These are phyloP conservation scores for Channallabes apus DNA, from an alignment of 2,797 vertebrate species.

Conservation along the genomic window DNA sequence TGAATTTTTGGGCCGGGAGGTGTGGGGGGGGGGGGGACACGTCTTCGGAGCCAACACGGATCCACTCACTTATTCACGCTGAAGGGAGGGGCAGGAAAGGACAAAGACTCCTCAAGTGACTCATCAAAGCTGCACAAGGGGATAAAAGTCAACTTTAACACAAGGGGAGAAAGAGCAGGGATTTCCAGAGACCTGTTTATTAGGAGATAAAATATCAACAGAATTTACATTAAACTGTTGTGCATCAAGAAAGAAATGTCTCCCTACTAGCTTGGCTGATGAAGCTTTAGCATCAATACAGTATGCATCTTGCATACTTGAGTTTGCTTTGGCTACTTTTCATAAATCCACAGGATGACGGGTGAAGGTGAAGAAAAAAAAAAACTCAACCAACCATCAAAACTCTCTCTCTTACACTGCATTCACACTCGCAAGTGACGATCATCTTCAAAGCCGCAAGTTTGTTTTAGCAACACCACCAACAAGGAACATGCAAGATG, in stretches of 20 bases:
- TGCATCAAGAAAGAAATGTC: background rate
- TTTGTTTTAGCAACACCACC: background rate
- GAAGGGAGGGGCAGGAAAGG: conserved; percentile 72
- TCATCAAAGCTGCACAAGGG: conserved; percentile 78
- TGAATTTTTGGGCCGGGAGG: conserved; percentile 44
- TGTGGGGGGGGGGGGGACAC: background rate
- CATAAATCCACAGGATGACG: background rate
- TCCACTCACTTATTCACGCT: conserved; percentile 82
- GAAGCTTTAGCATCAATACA: background rate
- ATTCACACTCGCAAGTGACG: background rate
- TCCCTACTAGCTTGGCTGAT: background rate
- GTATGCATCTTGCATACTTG: too few species aligned
- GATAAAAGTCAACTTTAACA: conserved; percentile 61
- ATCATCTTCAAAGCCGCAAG: background rate
- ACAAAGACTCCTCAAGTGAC: conserved; percentile 74
- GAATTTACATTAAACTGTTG: background rate
- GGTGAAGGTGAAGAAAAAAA: background rate
- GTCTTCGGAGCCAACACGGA: conserved; percentile 42
- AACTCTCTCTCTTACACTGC: background rate
- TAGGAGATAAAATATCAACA: background rate
- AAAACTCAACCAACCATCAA: background rate
- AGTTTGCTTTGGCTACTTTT: background rate
- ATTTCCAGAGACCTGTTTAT: background rate
- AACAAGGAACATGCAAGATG: background rate
- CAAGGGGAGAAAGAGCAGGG: background rate